phyloP scores from a whole-genome alignment of 2,888 invertebrate genomes.

The Endomychus coccineus region DNA sequence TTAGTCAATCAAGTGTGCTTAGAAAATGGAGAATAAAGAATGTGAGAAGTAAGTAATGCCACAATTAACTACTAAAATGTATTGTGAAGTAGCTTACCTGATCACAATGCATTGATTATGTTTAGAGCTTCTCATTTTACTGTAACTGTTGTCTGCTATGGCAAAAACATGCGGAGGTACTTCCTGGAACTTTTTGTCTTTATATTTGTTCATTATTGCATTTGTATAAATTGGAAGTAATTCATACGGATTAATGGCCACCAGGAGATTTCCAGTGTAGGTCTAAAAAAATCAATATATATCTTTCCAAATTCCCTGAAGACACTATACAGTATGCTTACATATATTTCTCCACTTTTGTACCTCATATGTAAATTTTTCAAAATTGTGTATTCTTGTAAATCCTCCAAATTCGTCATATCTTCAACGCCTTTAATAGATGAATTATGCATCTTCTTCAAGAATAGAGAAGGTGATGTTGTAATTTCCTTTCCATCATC shows the following conservation, averaged over 20 bases:
- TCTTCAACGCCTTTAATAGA: slow-evolving; percentile 83
- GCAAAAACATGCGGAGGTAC: slow-evolving; percentile 94
- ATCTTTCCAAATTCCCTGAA: slow-evolving; percentile 1
- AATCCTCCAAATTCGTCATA: slow-evolving; percentile 90
- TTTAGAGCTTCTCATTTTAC: slow-evolving; percentile 64
- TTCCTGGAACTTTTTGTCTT: slow-evolving; percentile 74
- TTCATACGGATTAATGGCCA: slow-evolving; percentile 94
- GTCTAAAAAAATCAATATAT: slow-evolving; percentile 56
- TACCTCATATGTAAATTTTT: slow-evolving; percentile 87
- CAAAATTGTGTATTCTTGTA: slow-evolving; percentile 90
- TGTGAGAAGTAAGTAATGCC: no score
- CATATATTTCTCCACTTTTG: slow-evolving; percentile 82
- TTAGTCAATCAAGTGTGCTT: no score
- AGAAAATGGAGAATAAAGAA: no score
- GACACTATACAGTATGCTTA: slow-evolving; percentile 49
- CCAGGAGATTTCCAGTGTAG: slow-evolving; percentile 89
- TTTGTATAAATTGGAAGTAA: slow-evolving; percentile 90
- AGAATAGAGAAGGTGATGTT: slow-evolving; percentile 52
- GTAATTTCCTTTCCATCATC: slow-evolving; percentile 73
- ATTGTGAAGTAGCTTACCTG: slow-evolving; percentile 50
- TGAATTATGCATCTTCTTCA: slow-evolving; percentile 69
- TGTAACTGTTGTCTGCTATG: slow-evolving; percentile 86
- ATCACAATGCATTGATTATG: slow-evolving; percentile 92
- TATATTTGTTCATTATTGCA: slow-evolving; percentile 77
- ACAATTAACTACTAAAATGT: no score